phyloP scores from a whole-genome alignment of 2,888 invertebrate genomes.

The Seladonia tumulorum region DNA sequence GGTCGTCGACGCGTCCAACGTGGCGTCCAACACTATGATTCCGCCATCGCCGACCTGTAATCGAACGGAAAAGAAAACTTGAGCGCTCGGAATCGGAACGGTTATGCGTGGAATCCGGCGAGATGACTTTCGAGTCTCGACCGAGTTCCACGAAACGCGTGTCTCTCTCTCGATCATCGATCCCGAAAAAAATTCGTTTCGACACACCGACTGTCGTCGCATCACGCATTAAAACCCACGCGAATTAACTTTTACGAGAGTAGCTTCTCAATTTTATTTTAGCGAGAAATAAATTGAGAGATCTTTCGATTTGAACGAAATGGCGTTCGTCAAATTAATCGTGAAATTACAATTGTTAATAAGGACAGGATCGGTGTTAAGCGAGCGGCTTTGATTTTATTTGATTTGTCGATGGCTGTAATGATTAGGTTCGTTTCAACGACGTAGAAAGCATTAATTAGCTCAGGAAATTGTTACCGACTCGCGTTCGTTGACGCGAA shows the following conservation, averaged over 20 bases:
- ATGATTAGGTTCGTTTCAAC: not conserved
- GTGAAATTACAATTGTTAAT: not conserved
- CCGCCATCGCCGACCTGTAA: slow-evolving; percentile 87
- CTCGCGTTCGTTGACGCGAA: slow-evolving; percentile 1
- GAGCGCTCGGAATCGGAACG: slow-evolving; percentile 41
- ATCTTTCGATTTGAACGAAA: not conserved
- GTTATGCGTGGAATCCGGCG: slow-evolving; percentile 46
- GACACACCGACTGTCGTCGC: not conserved
- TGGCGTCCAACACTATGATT: slow-evolving; percentile 87
- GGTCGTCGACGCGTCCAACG: slow-evolving; percentile 87
- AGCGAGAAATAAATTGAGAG: not conserved
- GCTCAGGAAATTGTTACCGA: not conserved
- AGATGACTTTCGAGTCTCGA: slow-evolving; percentile 54
- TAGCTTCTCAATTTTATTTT: not conserved
- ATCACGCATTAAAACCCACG: not conserved
- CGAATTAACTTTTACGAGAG: not conserved
- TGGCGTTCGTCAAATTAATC: too few relatives aligned
- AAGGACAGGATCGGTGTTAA: not conserved
- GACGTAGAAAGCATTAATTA: not conserved
- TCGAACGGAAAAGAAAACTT: slow-evolving; percentile 6
- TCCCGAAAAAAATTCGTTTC: slow-evolving; percentile 14
- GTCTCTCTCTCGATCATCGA: not conserved
- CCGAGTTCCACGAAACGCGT: slow-evolving; percentile 45
- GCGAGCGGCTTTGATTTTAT: not conserved
- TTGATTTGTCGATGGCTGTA: not conserved